Base-by-base conservation (phyloP, 2,888 invertebrate genomes). In the Standfussiana lucernea region DNA sequence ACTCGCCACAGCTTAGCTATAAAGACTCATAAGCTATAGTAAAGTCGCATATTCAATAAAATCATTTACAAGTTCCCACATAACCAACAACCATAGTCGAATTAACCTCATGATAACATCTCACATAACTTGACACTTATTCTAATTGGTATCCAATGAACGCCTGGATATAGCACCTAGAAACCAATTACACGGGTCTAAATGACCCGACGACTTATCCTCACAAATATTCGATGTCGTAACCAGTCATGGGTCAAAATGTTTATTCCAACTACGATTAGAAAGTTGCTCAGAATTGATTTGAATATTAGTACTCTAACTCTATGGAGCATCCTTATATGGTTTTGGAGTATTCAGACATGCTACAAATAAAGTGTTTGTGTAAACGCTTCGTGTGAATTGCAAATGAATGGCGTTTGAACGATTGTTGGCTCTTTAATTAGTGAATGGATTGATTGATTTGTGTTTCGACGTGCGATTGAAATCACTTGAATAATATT, bases 221-320 rank as follows among this genome's bases (percentile, higher is more conserved):
- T 59, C 37, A 72, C 61, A 84, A 75, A 75, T 77, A 74, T 71
- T 59, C 1, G 45, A 71, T 83, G 83, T 69, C 64, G 50, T 50
- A 72, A 86, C 65, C 40, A 67, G 83, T 69, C 77, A 74, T 18
- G 72, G 88, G 84, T 86, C 76, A 84, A 64, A 76, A 37, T 64
- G 72, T 73, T 75, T 67, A 77, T 68, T 79, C 59, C 6, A 18
- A 24, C 74, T 76, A 71, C 73, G 66, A 75, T 80, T 86, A 68
- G 87, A 87, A 84, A 88, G 84, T 86, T 84, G 78, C 53, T 67
- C 56, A 75, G 78, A 62, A 83, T 83, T 56, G 59, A 88, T 87
- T 86, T 82, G 75, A 83, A 88, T 87, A 82, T 87, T 80, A 75
- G 68, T 50, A 77, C 56, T 24, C 24, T 35, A 47, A 21, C 59